Evolutionary conservation across 2,888 invertebrate species (phyloP), one percentile per base, ranked within the genome.

Genomic region (Panopea generosa): DNA sequence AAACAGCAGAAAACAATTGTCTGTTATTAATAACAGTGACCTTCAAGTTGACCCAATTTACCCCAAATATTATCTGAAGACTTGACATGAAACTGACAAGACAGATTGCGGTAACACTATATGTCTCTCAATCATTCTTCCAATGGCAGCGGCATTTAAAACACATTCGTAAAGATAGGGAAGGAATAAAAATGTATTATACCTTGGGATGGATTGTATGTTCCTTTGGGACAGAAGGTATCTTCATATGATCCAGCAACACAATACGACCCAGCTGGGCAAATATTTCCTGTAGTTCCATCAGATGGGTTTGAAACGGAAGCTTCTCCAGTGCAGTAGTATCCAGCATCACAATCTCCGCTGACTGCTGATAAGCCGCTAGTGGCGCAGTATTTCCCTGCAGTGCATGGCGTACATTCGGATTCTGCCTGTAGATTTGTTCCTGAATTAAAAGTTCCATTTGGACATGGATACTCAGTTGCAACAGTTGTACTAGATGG

Each of bases 381-480:
- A 18, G 76, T 69, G 9, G 66, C 87, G 78, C 91, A 91, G 82
- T 87, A 91, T 72, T 83, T 76, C n/a, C 91, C 91, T 33, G 81
- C 83, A 1, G 87, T 72, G 73, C 92, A 92, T 6, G 73, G 71
- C 2, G 85, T 85, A 70, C 92, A 92, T 47, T 91, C 88, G n/a
- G 79, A 66, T 4, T 71, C 60, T 6, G 45, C 27, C 56, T 85
- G 83, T 33, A 89, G 84, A 47, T 81, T 75, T 1, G 73, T 83
- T 38, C 63, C 75, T 55, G 84, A 63, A 59, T 77, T 84, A 76
- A 75, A 90, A 0, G 90, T 90, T 16, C 92, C 91, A 75, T 85
- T 86, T 0, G 90, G 90, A 75, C 92, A 92, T 18, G 84, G 84
- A 76, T 72, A 88, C 61, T 91, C 86, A 4, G 82, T 78, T 45